A percentile compares a stretch with the other conserved stretches of the same genome.
These are phyloP conservation scores for Sinosuthora webbiana DNA, from an alignment of 2,113 vertebrate genomes.

Conservation along the genomic window DNA sequence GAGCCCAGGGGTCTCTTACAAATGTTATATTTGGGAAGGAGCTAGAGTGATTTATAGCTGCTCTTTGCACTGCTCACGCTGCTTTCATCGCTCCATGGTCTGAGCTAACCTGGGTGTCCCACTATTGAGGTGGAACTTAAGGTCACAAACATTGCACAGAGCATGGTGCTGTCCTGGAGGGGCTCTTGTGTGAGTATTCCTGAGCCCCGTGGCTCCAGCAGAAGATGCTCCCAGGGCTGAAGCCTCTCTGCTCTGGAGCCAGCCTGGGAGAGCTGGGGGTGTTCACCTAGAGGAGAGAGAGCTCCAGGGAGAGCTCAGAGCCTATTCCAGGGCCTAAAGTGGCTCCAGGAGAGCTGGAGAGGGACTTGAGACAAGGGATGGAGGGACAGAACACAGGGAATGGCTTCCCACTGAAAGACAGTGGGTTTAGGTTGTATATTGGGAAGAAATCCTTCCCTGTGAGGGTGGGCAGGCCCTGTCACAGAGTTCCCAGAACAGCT, in stretches of 20 bases:
- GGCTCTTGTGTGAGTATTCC: neutral
- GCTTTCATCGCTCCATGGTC: neutral
- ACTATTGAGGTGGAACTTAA: neutral
- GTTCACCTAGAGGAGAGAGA: neutral
- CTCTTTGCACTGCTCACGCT: neutral
- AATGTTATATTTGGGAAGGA: constrained; percentile 49
- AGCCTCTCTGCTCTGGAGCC: neutral
- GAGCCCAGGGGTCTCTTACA: constrained; percentile 5
- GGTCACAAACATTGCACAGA: neutral
- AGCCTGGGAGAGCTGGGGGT: neutral
- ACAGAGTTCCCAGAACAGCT: neutral
- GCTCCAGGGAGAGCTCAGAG: neutral
- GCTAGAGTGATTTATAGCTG: constrained; percentile 55
- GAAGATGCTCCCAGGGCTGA: neutral
- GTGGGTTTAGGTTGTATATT: neutral
- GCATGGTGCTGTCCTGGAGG: fast-evolving
- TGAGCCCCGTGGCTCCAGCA: neutral
- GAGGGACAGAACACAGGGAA: neutral
- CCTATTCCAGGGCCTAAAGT: fast-evolving
- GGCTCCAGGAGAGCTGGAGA: neutral
- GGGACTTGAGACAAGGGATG: neutral
- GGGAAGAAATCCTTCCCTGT: fast-evolving
- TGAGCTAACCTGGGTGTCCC: neutral
- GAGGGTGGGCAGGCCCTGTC: neutral
- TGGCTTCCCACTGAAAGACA: neutral